Conservation (phyloP, 2,113 vertebrate genomes). For the Lagopus muta region DNA sequence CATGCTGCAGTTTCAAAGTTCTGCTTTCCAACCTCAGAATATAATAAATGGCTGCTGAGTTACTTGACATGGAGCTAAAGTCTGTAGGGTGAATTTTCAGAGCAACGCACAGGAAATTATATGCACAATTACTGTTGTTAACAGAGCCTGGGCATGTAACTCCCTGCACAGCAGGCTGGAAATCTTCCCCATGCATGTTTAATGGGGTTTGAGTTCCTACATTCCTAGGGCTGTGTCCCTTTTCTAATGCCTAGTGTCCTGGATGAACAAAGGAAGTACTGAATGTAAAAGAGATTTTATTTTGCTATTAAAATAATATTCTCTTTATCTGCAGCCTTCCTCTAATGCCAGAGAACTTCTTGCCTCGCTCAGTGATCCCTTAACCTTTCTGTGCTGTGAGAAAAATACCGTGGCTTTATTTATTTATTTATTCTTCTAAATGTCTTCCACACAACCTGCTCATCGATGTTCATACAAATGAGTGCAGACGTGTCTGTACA, state of each 20-base stretch:
- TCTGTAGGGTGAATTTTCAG: constrained; percentile 74
- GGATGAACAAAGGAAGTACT: constrained; percentile 66
- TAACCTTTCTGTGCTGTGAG: constrained; percentile 40
- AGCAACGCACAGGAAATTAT: constrained; percentile 71
- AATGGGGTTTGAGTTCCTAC: constrained; percentile 74
- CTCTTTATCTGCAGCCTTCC: constrained; percentile 41
- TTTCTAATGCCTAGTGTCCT: constrained; percentile 64
- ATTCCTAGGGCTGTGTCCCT: constrained; percentile 73
- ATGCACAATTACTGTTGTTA: constrained; percentile 79
- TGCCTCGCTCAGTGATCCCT: constrained; percentile 39
- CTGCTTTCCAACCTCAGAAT: constrained; percentile 3
- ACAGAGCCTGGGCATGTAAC: constrained; percentile 76
- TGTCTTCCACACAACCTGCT: constrained; percentile 13
- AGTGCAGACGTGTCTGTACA: not conserved
- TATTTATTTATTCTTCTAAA: constrained; percentile 4
- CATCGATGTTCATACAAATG: constrained; percentile 36
- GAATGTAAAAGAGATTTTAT: constrained; percentile 53
- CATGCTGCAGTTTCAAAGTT: not conserved
- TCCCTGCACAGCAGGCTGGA: constrained; percentile 77
- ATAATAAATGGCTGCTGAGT: constrained; percentile 52
- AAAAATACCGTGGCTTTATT: not conserved
- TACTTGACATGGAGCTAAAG: constrained; percentile 64
- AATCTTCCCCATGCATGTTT: constrained; percentile 77
- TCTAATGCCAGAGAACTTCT: constrained; percentile 39
- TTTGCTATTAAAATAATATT: constrained; percentile 53